Conservation (phyloP, 2,113 vertebrate species). For the Dermatemys mawii region DNA sequence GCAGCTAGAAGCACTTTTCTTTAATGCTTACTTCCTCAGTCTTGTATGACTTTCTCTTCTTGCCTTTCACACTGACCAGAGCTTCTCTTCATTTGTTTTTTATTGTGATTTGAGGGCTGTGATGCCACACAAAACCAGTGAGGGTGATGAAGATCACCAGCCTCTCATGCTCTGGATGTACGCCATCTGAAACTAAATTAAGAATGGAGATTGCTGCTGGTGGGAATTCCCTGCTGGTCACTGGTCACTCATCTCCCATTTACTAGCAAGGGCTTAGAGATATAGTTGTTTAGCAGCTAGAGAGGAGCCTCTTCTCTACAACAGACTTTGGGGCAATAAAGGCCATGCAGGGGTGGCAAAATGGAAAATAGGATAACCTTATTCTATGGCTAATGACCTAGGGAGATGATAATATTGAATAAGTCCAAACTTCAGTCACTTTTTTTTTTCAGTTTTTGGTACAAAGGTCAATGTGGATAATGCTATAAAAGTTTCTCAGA, state of each 20-base stretch:
- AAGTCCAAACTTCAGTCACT: background rate
- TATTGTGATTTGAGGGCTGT: background rate
- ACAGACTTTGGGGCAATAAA: background rate
- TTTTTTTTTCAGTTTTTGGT: background rate
- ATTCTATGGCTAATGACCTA: background rate
- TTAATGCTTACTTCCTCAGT: background rate
- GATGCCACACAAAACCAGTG: background rate
- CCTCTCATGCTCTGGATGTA: background rate
- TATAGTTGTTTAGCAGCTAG: background rate
- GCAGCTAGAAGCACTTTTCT: background rate
- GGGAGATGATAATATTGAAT: background rate
- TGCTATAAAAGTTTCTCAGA: background rate
- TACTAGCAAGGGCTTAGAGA: background rate
- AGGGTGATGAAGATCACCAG: slow-evolving; percentile 21
- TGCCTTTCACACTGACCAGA: background rate
- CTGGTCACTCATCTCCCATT: background rate
- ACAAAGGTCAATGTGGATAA: background rate
- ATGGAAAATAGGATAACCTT: background rate
- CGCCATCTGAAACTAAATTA: background rate
- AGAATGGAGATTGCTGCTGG: background rate
- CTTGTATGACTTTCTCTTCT: background rate
- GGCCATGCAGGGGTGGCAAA: background rate
- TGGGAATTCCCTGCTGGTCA: slow-evolving; percentile 8
- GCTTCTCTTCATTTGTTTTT: background rate
- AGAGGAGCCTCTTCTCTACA: background rate